phyloP scores from a whole-genome alignment of 2,797 vertebrate genomes.

The Cynopterus sphinx region DNA sequence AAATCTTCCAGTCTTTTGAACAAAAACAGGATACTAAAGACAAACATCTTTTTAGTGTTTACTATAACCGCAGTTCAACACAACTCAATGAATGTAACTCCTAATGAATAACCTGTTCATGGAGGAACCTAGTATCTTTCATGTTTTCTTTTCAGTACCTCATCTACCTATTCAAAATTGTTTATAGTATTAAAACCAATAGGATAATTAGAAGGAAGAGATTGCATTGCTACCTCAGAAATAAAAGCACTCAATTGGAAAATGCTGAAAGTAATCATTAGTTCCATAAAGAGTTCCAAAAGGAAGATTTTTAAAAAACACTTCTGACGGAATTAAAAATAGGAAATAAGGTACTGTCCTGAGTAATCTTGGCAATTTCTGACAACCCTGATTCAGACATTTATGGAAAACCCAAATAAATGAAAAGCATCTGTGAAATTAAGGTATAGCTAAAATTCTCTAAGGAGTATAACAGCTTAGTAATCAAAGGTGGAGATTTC shows the following conservation, averaged over 20 bases:
- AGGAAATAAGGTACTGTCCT: not conserved
- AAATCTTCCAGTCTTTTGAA: not conserved
- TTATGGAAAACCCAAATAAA: not conserved
- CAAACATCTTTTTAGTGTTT: not conserved
- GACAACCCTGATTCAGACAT: not conserved
- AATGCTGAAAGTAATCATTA: slow-evolving; percentile 35
- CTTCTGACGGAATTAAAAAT: slow-evolving; percentile 9
- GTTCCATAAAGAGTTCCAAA: not conserved
- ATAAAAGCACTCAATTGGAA: slow-evolving; percentile 40
- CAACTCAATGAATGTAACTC: not conserved
- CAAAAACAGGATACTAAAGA: not conserved
- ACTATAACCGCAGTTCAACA: not conserved
- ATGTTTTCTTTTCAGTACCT: not conserved
- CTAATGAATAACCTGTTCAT: not conserved
- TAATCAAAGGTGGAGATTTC: not conserved
- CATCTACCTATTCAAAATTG: not conserved
- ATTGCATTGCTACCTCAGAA: not conserved
- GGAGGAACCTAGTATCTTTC: not conserved
- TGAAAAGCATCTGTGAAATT: not conserved
- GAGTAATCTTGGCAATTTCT: not conserved
- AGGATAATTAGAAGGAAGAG: slow-evolving; percentile 25
- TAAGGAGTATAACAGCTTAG: not conserved
- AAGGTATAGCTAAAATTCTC: not conserved
- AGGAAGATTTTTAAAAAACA: not conserved
- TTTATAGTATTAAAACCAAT: slow-evolving; percentile 30